A percentile compares a stretch with the other conserved stretches of the same genome.
Evolutionary conservation across 2,888 invertebrate genomes (phyloP).

Genomic region (Nomada flava): DNA sequence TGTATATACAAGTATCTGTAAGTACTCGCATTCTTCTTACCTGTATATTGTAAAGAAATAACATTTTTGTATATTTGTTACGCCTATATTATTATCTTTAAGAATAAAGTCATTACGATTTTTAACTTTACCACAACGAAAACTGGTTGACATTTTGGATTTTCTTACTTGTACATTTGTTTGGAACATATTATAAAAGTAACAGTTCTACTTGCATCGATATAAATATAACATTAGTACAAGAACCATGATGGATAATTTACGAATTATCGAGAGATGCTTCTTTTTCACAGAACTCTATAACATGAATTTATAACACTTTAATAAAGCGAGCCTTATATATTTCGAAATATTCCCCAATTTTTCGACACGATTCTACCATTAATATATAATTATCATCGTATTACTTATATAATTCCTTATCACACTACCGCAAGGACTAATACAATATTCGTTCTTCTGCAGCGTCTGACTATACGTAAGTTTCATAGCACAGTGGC

Average conservation of each 20-base stretch:
- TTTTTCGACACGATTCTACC: neutral
- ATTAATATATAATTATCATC: neutral
- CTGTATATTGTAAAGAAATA: neutral
- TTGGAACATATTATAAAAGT: too few species aligned
- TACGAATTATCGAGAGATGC: too few species aligned
- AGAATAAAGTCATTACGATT: neutral
- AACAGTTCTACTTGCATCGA: too few species aligned
- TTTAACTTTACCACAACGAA: neutral
- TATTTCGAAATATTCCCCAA: neutral
- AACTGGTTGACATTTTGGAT: neutral
- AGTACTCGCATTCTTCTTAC: neutral
- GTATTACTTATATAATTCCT: neutral
- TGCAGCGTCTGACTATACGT: conserved; percentile 10
- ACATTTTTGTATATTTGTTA: conserved; percentile 25
- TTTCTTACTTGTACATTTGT: neutral
- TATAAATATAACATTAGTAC: too few species aligned
- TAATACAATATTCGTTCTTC: conserved; percentile 9
- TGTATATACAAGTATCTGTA: conserved; percentile 1
- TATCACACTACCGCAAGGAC: neutral
- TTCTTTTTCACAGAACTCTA: too few species aligned
- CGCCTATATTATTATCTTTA: neutral
- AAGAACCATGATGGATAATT: too few species aligned
- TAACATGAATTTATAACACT: neutral
- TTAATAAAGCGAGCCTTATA: neutral
- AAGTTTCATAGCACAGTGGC: conserved; percentile 16